Conservation (phyloP, 2,113 vertebrate genomes). For the Cyanistes caeruleus region DNA sequence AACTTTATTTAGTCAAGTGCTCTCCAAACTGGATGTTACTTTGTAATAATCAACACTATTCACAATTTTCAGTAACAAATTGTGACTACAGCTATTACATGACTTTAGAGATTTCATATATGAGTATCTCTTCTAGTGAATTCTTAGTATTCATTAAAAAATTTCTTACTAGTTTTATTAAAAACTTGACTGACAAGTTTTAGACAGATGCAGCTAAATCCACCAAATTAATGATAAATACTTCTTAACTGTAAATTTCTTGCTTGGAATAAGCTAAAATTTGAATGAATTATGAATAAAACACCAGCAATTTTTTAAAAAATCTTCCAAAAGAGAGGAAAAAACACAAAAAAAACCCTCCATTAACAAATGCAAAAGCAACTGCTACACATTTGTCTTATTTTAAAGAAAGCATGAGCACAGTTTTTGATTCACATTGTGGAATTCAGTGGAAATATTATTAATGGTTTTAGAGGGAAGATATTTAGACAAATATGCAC, state of each 20-base stretch:
- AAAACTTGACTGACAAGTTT: neutral
- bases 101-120: neutral
- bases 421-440: neutral
- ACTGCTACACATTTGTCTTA: neutral
- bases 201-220: neutral
- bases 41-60: neutral
- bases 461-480: neutral
- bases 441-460: neutral
- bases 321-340: neutral
- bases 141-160: neutral
- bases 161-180: neutral
- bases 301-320: neutral
- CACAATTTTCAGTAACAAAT: neutral
- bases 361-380: neutral
- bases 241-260: neutral
- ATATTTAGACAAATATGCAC: neutral
- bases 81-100: neutral
- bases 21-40: neutral
- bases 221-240: neutral
- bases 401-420: neutral
- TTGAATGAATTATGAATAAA: neutral
- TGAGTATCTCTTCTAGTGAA: neutral
- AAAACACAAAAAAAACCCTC: neutral
- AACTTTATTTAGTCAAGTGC: neutral
- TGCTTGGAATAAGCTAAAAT: neutral